Base-by-base conservation (phyloP, 2,888 invertebrate species). In the Zelleria hepariella region DNA sequence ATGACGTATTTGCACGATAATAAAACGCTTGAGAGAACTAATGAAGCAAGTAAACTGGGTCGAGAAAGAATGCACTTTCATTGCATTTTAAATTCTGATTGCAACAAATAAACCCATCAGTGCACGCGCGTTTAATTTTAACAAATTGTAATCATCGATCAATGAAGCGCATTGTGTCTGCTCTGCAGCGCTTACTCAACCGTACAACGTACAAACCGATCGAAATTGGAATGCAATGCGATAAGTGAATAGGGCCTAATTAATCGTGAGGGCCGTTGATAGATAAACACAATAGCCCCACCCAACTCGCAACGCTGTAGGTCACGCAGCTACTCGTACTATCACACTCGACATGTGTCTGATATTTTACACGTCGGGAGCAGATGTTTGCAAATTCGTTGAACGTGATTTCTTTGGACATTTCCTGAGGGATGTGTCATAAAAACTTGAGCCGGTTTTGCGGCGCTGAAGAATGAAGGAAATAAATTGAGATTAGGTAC, bases 161-260 rank as follows among this genome's bases (percentile, higher is more conserved):
- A 75, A 72, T 68, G 65, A 65, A 60, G 66, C 68, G 73, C 77
- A 32, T 78, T 77, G 67, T n/a, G 3, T 5, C 25, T 23, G 69
- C 61, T 65, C 65, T 67, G 69, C 72, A 66, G 68, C 66, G 75
- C 71, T 72, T 75, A 74, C 61, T 67, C 68, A 66, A 74, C 70
- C 82, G 76, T 81, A 75, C n/a, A 75, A 79, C 79, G 78, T 75
- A 70, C 74, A 75, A 78, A 77, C 71, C 69, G 79, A 82, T 82
- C 73, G 70, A 70, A 81, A 80, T 77, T 71, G 74, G 75, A 80
- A 78, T 75, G 75, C 51, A 32, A 71, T 77, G 69, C 69, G 80
- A 82, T 82, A 83, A 81, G 72, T 84, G 82, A 86, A 86, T 86
- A 82, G 79, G 70, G 67, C 66, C 79, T 86, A 87, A 86, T 87